Conservation (phyloP, 1,140 invertebrate species). For the Heliconius melpomene region DNA sequence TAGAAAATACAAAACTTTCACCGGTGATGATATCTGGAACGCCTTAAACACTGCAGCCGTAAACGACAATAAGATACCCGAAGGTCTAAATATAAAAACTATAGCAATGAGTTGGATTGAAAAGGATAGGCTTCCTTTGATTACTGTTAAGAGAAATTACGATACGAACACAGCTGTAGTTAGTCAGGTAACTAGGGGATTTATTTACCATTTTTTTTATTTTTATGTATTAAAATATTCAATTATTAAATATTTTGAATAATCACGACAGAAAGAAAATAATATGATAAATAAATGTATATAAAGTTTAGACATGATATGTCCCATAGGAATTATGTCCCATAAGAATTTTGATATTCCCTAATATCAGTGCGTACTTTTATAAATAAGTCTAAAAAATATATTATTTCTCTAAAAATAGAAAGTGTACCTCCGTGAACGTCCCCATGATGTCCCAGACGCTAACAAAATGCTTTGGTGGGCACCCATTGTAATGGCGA, state of each 20-base stretch:
- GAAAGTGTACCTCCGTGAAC: slow-evolving; percentile 86
- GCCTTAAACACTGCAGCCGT: slow-evolving; percentile 86
- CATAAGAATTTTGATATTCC: too few relatives aligned
- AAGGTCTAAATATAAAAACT: slow-evolving; percentile 83
- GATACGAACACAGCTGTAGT: slow-evolving; percentile 83
- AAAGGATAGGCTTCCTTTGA: slow-evolving; percentile 89
- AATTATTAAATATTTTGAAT: too few relatives aligned
- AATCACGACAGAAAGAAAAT: too few relatives aligned
- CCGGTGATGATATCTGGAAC: slow-evolving; percentile 90
- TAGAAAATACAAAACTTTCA: slow-evolving; percentile 88
- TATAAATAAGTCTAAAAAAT: neutral
- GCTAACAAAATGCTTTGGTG: slow-evolving; percentile 86
- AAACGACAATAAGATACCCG: slow-evolving; percentile 81
- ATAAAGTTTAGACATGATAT: too few relatives aligned
- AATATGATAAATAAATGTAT: too few relatives aligned
- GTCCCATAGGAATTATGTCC: too few relatives aligned
- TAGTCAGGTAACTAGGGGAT: slow-evolving; percentile 82
- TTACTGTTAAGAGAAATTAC: slow-evolving; percentile 88
- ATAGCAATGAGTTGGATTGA: slow-evolving; percentile 91
- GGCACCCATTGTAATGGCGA: slow-evolving; percentile 84
- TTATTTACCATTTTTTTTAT: neutral
- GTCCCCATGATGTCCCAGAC: slow-evolving; percentile 84
- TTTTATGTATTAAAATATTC: too few relatives aligned
- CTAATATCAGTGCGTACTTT: too few relatives aligned
- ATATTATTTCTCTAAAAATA: slow-evolving; percentile 43